Evolutionary conservation across 2,113 vertebrate species (phyloP), one percentile per base, ranked within the genome.

Genomic region (Phylloscopus trochilus): DNA sequence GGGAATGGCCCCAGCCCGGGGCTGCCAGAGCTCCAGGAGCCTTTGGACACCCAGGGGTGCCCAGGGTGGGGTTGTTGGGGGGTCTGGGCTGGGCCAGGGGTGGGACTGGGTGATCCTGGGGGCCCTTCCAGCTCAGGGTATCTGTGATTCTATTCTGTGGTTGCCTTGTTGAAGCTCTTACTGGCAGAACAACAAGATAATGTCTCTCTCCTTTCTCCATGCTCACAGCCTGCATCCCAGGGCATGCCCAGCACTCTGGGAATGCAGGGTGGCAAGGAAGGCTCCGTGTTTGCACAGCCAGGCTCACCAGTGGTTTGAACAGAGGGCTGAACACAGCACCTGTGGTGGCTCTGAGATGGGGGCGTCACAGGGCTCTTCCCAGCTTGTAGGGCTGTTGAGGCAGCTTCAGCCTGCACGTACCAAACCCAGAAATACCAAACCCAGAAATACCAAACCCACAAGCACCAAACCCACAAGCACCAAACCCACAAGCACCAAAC

Each of bases 321-420:
- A 20, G 73, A 35, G 30, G 30, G 33, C 18, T 68, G 49, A 30
- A 51, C 14, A 6, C 26, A 28, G 43, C n/a, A 20, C 37, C 26
- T 4, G 1, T 23, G 37, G 41, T 21, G 1, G 3, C 44, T 47
- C 47, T 7, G 8, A 56, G 27, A 19, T 0, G 0, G 30, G 27
- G 13, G 20, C n/a, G 5, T 21, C 30, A 28, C 47, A 33, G 33
- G 33, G 49, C 17, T 63, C 44, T 70, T 66, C 43, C 37, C 37
- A 37, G 26, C 37, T 24, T 35, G 13, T n/a, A 62, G 14, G 10
- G 51, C 2, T 23, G 15, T 37, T 47, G 41, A 2, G 3, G 19
- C 59, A 74, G n/a, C 28, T 87, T 81, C 55, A 81, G 28, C 47
- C 52, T 89, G 68, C n/a, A n/a, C n/a, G n/a, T n/a, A n/a, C n/a